Percentiles rank a stretch among this genome's conserved stretches.
phyloP scores from a whole-genome alignment of 1,140 invertebrate species.

The Drosophila mayri region DNA sequence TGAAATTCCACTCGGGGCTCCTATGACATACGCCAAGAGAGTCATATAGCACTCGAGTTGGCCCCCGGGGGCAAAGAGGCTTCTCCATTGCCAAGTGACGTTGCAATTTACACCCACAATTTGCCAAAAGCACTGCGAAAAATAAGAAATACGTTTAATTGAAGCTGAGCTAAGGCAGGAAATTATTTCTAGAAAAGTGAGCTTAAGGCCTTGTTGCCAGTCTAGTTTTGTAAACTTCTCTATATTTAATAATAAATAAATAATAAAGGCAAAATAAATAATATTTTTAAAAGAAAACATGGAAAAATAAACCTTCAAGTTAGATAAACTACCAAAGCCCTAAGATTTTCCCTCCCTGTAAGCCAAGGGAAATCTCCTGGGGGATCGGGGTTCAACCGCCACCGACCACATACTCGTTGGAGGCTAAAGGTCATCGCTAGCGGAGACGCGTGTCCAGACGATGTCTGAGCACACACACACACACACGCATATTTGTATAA shows the following conservation, averaged over 20 bases:
- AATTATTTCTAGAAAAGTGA: too few species aligned
- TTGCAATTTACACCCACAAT: slow-evolving; percentile 40
- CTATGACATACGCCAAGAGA: slow-evolving; percentile 30
- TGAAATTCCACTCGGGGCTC: slow-evolving; percentile 20
- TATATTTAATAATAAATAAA: neutral
- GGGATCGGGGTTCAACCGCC: slow-evolving; percentile 3
- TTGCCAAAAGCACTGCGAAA: slow-evolving; percentile 4
- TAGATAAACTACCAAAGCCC: neutral
- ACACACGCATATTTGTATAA: slow-evolving; percentile 37
- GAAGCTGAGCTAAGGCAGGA: too few species aligned
- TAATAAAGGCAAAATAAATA: neutral
- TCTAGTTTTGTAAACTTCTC: too few species aligned
- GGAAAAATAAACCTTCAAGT: neutral
- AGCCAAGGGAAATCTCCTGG: slow-evolving; percentile 10
- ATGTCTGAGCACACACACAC: slow-evolving; percentile 32
- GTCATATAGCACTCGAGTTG: slow-evolving; percentile 17
- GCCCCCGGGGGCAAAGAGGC: neutral
- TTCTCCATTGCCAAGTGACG: slow-evolving; percentile 26
- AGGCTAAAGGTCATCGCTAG: slow-evolving; percentile 40
- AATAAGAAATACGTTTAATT: neutral
- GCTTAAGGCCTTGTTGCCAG: too few species aligned
- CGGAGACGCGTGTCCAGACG: slow-evolving; percentile 42
- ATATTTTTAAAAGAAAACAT: neutral
- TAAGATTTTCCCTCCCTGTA: neutral
- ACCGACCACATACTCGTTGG: slow-evolving; percentile 6